Evolutionary conservation across 1,140 invertebrate species (phyloP).

Genomic region (Drosophila micromelanica): DNA sequence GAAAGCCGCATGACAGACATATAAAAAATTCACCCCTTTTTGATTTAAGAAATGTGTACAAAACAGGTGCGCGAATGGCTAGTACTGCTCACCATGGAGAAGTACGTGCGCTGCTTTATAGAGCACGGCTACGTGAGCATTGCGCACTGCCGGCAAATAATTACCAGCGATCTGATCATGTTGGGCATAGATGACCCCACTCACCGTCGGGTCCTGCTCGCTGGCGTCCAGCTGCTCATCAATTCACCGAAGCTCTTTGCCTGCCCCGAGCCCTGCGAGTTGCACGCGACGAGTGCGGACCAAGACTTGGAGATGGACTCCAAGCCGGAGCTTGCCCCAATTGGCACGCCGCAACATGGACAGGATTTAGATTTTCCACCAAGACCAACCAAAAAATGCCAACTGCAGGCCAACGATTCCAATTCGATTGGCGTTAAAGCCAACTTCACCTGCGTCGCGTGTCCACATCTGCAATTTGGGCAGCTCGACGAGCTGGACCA

Average conservation of each 20-base stretch:
- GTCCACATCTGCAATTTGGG: background rate
- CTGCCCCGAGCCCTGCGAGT: constrained; percentile 32
- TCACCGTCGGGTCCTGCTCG: constrained; percentile 42
- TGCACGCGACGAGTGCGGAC: background rate
- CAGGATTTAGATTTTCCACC: background rate
- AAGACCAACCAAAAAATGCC: background rate
- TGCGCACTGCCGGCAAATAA: constrained; percentile 45
- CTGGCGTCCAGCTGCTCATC: constrained; percentile 46
- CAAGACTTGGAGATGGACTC: background rate
- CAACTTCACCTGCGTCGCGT: constrained; percentile 3
- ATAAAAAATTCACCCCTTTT: background rate
- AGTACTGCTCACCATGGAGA: constrained; percentile 58
- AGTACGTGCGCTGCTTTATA: constrained; percentile 33
- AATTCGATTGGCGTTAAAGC: background rate
- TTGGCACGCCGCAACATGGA: background rate
- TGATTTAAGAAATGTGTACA: constrained; percentile 32
- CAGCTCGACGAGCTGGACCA: background rate
- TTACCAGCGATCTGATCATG: constrained; percentile 40
- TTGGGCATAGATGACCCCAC: constrained; percentile 43
- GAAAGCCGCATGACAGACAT: background rate
- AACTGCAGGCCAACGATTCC: no score
- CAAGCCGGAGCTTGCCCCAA: no score
- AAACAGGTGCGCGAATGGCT: constrained; percentile 56
- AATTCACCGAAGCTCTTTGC: constrained; percentile 22
- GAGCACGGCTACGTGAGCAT: constrained; percentile 43